phyloP scores from a whole-genome alignment of 2,797 vertebrate species.

The Lepus oiostolus region DNA sequence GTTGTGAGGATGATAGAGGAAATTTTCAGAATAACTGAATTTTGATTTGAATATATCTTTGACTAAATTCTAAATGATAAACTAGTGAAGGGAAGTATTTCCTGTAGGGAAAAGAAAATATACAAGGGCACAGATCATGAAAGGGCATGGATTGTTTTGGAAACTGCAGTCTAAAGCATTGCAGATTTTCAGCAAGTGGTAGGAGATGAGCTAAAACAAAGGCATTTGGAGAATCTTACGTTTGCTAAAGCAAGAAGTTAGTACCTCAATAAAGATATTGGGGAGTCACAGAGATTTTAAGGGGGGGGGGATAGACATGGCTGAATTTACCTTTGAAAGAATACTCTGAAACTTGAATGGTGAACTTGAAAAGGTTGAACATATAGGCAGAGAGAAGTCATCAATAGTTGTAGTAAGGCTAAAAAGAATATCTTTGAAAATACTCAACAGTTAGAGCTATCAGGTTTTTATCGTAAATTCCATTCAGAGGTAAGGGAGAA shows the following conservation, averaged over 20 bases:
- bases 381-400: not conserved
- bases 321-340: slow-evolving; percentile 18
- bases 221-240: not conserved
- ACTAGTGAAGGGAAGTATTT: not conserved
- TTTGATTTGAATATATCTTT: slow-evolving; percentile 20
- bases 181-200: slow-evolving; percentile 13
- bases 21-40: not conserved
- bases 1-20: not conserved
- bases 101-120: not conserved
- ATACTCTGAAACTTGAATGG: not conserved
- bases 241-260: not conserved
- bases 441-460: slow-evolving; percentile 12
- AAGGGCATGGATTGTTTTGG: not conserved
- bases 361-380: not conserved
- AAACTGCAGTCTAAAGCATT: not conserved
- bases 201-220: not conserved
- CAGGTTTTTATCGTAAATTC: slow-evolving; percentile 8
- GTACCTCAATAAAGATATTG: not conserved
- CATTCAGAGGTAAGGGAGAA: not conserved
- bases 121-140: not conserved
- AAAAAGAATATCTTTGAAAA: slow-evolving; percentile 2
- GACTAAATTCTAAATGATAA: not conserved
- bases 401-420: not conserved
- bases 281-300: not conserved
- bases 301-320: not conserved